Conservation (phyloP, 2,113 vertebrate species). For the Sturnus vulgaris region DNA sequence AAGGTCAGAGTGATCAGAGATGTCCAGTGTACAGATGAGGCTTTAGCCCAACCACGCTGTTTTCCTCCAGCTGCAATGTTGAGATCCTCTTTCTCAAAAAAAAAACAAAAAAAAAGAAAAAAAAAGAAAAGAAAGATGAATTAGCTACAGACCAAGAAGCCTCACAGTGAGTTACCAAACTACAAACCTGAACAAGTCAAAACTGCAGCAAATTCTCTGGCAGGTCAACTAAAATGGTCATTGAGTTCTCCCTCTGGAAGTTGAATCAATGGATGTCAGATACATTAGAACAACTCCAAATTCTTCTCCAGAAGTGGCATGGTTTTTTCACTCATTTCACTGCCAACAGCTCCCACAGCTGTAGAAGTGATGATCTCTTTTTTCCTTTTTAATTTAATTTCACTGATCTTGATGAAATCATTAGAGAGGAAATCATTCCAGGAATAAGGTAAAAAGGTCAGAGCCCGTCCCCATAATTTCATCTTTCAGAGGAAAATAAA, state of each 20-base stretch:
- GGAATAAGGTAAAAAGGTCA: background rate
- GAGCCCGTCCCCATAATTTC: accelerated
- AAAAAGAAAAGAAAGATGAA: background rate
- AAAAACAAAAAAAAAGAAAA: too few species aligned
- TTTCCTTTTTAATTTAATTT: background rate
- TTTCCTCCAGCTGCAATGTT: background rate
- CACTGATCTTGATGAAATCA: background rate
- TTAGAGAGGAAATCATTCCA: background rate
- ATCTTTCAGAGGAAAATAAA: background rate
- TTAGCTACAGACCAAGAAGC: background rate
- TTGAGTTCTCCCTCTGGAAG: background rate
- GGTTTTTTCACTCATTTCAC: background rate
- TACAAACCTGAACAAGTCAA: background rate
- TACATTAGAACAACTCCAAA: background rate
- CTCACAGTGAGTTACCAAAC: background rate
- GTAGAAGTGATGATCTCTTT: background rate
- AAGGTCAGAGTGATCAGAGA: background rate
- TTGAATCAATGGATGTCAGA: accelerated
- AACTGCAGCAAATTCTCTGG: background rate
- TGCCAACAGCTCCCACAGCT: background rate
- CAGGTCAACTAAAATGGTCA: accelerated
- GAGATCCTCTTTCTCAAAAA: background rate
- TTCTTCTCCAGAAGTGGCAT: background rate
- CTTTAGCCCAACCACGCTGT: background rate
- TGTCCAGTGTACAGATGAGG: background rate